Evolutionary conservation across 2,113 vertebrate species (phyloP).

Genomic region (Pampusana beccarii): DNA sequence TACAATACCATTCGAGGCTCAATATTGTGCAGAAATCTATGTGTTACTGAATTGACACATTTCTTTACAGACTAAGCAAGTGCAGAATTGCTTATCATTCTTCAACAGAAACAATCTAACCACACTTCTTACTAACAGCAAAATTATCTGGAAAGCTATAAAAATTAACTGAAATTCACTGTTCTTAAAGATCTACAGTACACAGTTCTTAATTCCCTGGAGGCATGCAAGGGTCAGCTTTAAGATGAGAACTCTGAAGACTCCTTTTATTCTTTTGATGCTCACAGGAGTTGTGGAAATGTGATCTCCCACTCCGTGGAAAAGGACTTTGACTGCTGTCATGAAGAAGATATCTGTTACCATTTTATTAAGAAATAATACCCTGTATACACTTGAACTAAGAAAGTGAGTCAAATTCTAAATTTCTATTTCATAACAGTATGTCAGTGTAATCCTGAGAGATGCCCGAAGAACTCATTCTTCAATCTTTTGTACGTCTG

Average conservation of each 20-base stretch:
- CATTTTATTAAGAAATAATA: background rate
- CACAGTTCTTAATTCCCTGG: background rate
- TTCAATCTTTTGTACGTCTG: background rate
- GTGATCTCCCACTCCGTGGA: background rate
- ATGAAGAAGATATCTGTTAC: background rate
- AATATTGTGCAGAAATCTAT: background rate
- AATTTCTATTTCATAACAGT: background rate
- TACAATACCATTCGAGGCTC: background rate
- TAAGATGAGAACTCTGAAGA: background rate
- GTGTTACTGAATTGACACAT: background rate
- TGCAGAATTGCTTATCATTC: background rate
- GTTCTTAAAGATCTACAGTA: background rate
- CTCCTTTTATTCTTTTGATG: background rate
- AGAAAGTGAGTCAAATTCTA: background rate
- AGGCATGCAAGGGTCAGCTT: background rate
- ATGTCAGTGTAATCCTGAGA: background rate
- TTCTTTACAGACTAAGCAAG: background rate
- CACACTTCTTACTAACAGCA: background rate
- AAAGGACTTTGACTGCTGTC: background rate
- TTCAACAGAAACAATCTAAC: rapidly evolving
- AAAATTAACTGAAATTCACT: background rate
- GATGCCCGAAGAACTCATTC: background rate
- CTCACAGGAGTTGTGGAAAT: background rate
- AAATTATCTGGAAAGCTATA: background rate
- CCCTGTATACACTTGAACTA: background rate